Evolutionary conservation across 1,140 invertebrate species (phyloP), one percentile per base, ranked within the genome.

Genomic region (Anthonomus grandis): DNA sequence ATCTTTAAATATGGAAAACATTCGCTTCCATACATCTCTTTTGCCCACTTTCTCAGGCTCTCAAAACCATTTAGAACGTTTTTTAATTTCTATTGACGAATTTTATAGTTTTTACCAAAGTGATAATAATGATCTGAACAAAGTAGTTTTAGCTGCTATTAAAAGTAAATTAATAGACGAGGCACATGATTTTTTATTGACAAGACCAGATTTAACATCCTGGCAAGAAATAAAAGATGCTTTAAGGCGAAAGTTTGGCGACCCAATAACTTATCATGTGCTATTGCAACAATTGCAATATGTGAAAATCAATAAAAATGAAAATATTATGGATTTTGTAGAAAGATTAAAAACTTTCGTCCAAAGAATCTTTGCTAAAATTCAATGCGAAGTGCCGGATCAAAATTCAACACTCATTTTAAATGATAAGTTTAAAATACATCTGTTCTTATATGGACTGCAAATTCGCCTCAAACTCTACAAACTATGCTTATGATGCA

Each of bases 151-250:
- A n/a, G n/a, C n/a, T n/a, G 51, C 51, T 6, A 54, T 54, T 6
- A 54, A 55, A 55, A 34, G 41, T 22, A 55, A 55, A 46, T 36
- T 45, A 31, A 12, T 36, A 46, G 13, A 18, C 8, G 21, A 19
- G 15, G 51, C 39, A 5, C 38, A 54, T 25, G 27, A 54, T 44
- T 54, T 54, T 54, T 36, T 27, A 22, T 55, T 55, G 22, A 34
- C 52, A 10, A 3, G 52, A 3, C 52, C 52, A 10, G 52, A 55
- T 42, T 21, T 55, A 22, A 46, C 22, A 19, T 19, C 41, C 12
- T 55, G 52, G 52, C 13, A 45, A 8, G 52, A 55, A 38, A 55
- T 55, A 23, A 55, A 38, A 55, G 12, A n/a, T 8, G 42, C 41
- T 6, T 21, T 55, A 36, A 6, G n/a, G 13, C 31, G 36, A 34